Percentiles rank a stretch among this genome's conserved stretches.
Conservation (phyloP, 2,888 invertebrate genomes). For the Nezara viridula region DNA sequence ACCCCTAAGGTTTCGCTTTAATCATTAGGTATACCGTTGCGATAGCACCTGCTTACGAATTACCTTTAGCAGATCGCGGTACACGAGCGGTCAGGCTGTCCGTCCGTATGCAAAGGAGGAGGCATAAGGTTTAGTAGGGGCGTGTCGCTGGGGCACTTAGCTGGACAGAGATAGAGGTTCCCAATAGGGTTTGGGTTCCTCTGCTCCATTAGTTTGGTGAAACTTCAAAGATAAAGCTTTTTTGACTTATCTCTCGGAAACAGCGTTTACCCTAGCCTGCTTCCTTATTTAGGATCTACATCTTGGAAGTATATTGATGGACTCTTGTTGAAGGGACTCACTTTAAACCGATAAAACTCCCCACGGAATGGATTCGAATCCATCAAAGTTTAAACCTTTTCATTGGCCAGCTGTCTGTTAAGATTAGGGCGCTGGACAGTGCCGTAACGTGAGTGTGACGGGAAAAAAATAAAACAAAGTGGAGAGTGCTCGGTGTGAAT, state of each 20-base stretch:
- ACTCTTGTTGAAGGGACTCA: conserved; percentile 1
- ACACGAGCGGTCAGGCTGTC: not conserved
- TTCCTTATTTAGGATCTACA: conserved; percentile 10
- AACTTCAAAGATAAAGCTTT: conserved; percentile 33
- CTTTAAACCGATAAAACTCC: not conserved
- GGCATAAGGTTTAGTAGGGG: not conserved
- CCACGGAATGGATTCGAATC: conserved; percentile 24
- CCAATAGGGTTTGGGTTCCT: not conserved
- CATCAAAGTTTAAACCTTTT: conserved; percentile 48
- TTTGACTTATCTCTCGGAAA: conserved; percentile 20
- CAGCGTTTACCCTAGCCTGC: conserved; percentile 8
- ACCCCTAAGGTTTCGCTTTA: not conserved
- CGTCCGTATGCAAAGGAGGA: conserved; percentile 18
- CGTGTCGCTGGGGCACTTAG: not conserved
- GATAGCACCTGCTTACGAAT: not conserved
- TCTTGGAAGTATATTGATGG: conserved; percentile 25
- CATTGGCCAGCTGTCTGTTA: conserved; percentile 26
- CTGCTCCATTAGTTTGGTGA: conserved; percentile 29
- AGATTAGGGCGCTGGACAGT: conserved; percentile 2
- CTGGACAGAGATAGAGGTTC: not conserved
- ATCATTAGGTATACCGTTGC: not conserved
- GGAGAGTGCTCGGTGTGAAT: not conserved
- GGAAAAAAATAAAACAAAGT: not conserved
- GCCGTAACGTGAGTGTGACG: not conserved
- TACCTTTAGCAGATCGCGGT: not conserved